Percentiles rank a stretch among this genome's conserved stretches.
phyloP scores from a whole-genome alignment of 1,140 invertebrate species.

The Argopecten irradians region DNA sequence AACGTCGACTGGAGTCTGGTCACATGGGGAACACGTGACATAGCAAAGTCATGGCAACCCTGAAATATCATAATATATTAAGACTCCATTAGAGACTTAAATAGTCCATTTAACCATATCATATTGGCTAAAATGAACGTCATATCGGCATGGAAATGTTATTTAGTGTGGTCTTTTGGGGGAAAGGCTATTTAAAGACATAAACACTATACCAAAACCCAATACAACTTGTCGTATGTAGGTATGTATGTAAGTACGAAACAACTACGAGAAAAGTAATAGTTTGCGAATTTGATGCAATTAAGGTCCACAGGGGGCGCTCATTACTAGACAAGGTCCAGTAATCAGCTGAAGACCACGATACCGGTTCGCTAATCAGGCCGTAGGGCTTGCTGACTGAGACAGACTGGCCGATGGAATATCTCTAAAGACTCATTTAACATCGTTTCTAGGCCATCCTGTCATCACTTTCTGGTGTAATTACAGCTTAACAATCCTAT shows the following conservation, averaged over 20 bases:
- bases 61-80: slow-evolving; percentile 78
- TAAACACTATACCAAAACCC: no score
- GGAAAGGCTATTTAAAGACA: not conserved
- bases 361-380: not conserved
- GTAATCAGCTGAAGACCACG: not conserved
- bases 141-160: no score
- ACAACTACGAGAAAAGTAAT: not conserved
- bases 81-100: not conserved
- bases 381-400: not conserved
- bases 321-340: not conserved
- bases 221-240: no score
- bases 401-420: not conserved
- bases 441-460: not conserved
- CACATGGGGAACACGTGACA: slow-evolving; percentile 33
- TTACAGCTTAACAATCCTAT: not conserved
- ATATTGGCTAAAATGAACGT: no score
- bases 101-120: not conserved
- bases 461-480: not conserved
- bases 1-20: slow-evolving; percentile 83
- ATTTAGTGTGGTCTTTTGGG: no score
- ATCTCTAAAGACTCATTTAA: not conserved
- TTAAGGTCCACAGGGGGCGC: not conserved
- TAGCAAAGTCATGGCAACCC: slow-evolving; percentile 72
- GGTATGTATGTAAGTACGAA: not conserved
- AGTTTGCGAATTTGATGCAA: not conserved